phyloP scores from a whole-genome alignment of 2,113 vertebrate genomes.

The Heloderma charlesbogerti region DNA sequence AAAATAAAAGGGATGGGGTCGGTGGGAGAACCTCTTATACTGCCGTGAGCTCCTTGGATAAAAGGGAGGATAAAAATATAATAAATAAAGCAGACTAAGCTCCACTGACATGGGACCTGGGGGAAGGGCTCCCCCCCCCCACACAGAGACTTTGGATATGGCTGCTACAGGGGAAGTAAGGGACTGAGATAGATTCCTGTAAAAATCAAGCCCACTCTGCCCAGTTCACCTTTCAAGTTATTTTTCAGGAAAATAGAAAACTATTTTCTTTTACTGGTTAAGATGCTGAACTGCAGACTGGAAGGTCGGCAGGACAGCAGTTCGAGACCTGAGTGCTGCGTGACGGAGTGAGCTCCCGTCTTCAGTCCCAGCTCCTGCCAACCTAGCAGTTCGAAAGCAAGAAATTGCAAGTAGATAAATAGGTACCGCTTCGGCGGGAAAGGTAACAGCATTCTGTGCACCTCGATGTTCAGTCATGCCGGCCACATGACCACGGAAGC shows the following conservation, averaged over 20 bases:
- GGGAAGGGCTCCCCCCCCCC: background rate
- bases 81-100: background rate
- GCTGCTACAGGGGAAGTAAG: background rate
- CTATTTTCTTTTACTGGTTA: background rate
- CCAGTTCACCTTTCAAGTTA: background rate
- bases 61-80: background rate
- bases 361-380: no score
- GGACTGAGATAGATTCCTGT: background rate
- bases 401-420: no score
- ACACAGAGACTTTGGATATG: background rate
- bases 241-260: background rate
- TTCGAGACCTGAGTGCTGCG: no score
- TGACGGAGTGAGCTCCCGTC: no score
- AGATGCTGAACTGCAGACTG: no score
- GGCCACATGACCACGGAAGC: no score
- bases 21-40: background rate
- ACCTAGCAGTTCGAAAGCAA: no score
- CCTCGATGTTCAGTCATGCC: no score
- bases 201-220: background rate
- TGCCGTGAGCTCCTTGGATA: background rate
- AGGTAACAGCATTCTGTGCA: no score
- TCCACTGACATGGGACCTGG: background rate
- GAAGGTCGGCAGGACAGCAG: no score
- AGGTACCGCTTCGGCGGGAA: no score
- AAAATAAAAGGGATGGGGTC: background rate